Percentiles rank a stretch among this genome's conserved stretches.
Conservation (phyloP, 1,140 invertebrate species). For the Eumaeus atala region DNA sequence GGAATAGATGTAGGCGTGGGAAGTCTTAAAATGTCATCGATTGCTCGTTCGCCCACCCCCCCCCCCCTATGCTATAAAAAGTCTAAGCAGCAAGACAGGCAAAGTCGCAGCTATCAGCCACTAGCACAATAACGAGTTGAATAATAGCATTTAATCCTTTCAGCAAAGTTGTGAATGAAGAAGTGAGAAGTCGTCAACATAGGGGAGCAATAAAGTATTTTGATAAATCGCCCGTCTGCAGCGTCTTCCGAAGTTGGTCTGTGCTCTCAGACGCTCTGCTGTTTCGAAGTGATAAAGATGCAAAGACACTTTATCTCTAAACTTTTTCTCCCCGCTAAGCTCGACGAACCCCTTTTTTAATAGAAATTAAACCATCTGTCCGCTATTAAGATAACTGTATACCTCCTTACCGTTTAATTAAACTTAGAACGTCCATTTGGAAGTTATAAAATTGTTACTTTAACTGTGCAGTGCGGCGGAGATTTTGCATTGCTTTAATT, state of each 20-base stretch:
- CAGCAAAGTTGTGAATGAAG: background rate
- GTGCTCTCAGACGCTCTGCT: conserved; percentile 22
- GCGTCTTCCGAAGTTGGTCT: conserved; percentile 32
- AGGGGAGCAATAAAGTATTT: conserved; percentile 20
- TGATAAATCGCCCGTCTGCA: conserved; percentile 53
- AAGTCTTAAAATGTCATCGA: too few species aligned
- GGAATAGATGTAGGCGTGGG: too few species aligned
- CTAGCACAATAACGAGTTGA: background rate
- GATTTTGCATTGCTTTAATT: conserved; percentile 10
- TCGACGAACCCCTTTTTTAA: conserved; percentile 50
- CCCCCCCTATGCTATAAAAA: too few species aligned
- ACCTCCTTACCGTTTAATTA: conserved; percentile 46
- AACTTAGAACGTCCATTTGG: conserved; percentile 23
- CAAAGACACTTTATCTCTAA: conserved; percentile 62
- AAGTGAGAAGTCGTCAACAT: conserved; percentile 4
- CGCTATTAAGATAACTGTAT: conserved; percentile 53
- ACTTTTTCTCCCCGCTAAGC: conserved; percentile 60
- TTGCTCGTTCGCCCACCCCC: too few species aligned
- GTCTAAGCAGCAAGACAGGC: too few species aligned
- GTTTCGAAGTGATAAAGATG: conserved; percentile 47
- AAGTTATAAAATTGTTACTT: conserved; percentile 6
- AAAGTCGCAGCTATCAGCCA: background rate
- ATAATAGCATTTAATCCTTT: background rate
- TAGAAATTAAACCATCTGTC: conserved; percentile 58
- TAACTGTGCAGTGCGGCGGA: background rate